Evolutionary conservation across 1,140 invertebrate genomes (phyloP).

Genomic region (Musca domestica): DNA sequence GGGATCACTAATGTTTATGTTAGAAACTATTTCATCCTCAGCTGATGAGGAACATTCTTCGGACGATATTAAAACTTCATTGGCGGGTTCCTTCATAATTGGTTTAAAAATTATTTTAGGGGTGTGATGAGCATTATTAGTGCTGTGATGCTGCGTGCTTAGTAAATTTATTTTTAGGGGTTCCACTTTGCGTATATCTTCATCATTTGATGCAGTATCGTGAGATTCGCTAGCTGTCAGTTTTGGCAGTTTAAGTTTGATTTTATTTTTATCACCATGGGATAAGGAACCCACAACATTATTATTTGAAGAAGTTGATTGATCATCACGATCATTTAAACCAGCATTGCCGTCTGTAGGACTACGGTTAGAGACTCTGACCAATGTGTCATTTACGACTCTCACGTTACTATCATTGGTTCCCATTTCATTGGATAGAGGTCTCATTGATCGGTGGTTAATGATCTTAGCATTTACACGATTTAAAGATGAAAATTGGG

Average conservation of each 20-base stretch:
- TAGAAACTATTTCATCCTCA: constrained; percentile 34
- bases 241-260: constrained; percentile 47
- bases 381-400: constrained; percentile 15
- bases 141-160: constrained; percentile 10
- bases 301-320: constrained; percentile 27
- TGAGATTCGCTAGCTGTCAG: not conserved
- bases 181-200: constrained; percentile 30
- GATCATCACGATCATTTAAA: constrained; percentile 23
- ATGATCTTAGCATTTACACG: too few species aligned
- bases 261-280: constrained; percentile 31
- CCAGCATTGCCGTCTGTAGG: not conserved
- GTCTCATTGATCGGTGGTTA: constrained; percentile 17
- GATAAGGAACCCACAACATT: not conserved
- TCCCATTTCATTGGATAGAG: constrained; percentile 23
- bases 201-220: not conserved
- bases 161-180: constrained; percentile 33
- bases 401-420: constrained; percentile 18
- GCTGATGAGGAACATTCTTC: constrained; percentile 42
- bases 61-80: constrained; percentile 38
- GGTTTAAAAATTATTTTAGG: constrained; percentile 33
- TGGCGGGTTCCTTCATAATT: constrained; percentile 24
- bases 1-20: constrained; percentile 29
- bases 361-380: not conserved
- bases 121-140: constrained; percentile 6
- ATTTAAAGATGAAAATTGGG: not conserved